A percentile compares a stretch with the other conserved stretches of the same genome.
phyloP scores from a whole-genome alignment of 2,113 vertebrate genomes.

The Macaca nemestrina region DNA sequence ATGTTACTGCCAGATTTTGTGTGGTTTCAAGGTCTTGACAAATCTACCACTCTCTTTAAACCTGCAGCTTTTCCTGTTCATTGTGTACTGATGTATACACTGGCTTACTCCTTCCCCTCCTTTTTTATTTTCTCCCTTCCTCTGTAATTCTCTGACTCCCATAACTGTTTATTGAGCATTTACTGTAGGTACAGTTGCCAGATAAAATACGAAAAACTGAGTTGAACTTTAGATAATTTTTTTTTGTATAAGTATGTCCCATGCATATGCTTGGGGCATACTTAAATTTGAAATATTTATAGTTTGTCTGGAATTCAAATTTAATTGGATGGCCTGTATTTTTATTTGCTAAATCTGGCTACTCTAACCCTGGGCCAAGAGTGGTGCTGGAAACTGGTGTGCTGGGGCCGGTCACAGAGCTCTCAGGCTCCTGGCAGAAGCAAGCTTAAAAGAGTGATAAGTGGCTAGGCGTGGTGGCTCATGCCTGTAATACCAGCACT shows the following conservation, averaged over 20 bases:
- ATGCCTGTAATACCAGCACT: too few species aligned
- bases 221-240: neutral
- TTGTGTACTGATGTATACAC: neutral
- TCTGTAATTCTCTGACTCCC: neutral
- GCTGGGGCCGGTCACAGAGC: neutral
- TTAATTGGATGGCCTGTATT: neutral
- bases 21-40: neutral
- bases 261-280: neutral
- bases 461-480: too few species aligned
- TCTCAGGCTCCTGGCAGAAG: neutral
- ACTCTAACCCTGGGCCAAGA: neutral
- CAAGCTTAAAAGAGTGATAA: neutral
- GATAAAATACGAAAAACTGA: neutral
- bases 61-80: neutral
- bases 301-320: neutral
- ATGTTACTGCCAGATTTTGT: neutral
- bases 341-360: slow-evolving; percentile 29
- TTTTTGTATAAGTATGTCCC: neutral
- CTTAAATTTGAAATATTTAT: neutral
- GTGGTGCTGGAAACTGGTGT: neutral
- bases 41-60: neutral
- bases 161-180: neutral
- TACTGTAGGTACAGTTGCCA: neutral
- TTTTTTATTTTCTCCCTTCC: neutral
- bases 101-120: neutral